Base-by-base conservation (phyloP, 1,140 invertebrate species). In the Contarinia nasturtii region DNA sequence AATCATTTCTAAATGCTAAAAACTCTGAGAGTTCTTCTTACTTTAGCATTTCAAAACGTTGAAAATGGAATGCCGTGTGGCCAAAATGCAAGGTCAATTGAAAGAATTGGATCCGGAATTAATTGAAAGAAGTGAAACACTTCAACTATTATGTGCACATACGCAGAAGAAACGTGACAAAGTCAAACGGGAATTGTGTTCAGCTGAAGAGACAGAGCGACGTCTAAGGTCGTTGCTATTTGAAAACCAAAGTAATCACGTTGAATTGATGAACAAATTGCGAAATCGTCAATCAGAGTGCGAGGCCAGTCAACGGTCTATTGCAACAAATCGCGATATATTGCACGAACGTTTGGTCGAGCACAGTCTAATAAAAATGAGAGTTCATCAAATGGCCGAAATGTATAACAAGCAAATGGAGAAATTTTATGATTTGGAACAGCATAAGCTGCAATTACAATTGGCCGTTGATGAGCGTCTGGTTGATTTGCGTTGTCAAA, bases 281-380 rank as follows among this genome's bases (percentile, higher is more conserved):
- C 63, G 72, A 51, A 63, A 71, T 64, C 47, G 49, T 38, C 46
- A 61, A 50, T 52, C 61, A 54, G 57, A 55, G 54, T 53, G 55
- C 68, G 49, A 77, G 48, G 72, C 71, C 33, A 72, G 69, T 2
- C 62, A 72, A 33, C 78, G 76, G 52, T 64, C 69, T 3, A 27
- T 27, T 10, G 27, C 4, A 5, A 5, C 4, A 5, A 27, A 27
- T 27, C 27, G 27, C 55, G 7, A 55, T 54, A 2, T 70, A 67
- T 14, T 27, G 27, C 74, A 78, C 33, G 69, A 73, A 47, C 66
- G 65, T 42, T 72, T 74, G 51, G 74, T 79, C 2, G 70, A 76
- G 41, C 65, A 76, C 37, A 78, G 73, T 56, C 59, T 79, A 42
- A 51, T 79, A 12, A 64, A 69, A 50, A 63, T 80, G 34, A 64